Base-by-base conservation (phyloP, 1,140 invertebrate species). In the Globodera ellingtonae region DNA sequence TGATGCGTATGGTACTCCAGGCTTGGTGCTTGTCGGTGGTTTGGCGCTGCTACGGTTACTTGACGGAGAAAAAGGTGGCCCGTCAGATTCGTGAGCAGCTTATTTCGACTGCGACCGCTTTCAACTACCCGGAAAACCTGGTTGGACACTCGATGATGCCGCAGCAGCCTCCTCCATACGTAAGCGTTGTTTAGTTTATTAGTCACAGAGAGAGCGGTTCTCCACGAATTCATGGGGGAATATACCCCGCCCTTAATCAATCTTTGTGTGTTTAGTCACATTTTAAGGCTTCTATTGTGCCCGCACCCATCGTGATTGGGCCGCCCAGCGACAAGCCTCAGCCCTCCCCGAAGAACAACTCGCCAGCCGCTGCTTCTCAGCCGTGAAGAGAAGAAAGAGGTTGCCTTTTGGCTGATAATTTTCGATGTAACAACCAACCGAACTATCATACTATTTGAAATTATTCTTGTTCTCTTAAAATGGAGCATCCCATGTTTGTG, bases 41-140 rank as follows among this genome's bases (percentile, higher is more conserved):
- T 56, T 89, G 88, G 85, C 83, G 87, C 50, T 89, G 86, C 83
- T 89, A 89, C 71, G 83, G 81, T 48, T 89, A 81, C 75, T 80
- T 89, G 18, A 88, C 88, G 48, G 87, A 89, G 24, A 88, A 89
- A 80, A 89, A 89, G 80, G 84, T 89, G 18, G 87, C 87, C 24
- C 82, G 84, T 72, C 82, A 89, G 59, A 89, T 89, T 65, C 80
- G 81, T 48, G 85, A 89, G 72, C 88, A 89, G 59, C 84, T 89
- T 13, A 79, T 74, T 59, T 83, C 86, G 59, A 89, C 87, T 44
- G 81, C 86, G 8, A 79, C 80, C 44, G 88, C 87, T 10, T 89
- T 89, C 85, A 82, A 82, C 10, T 89, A 87, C 71, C 87, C 87
- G n/a, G 89, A 89, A 59, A 76, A 84, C 46, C 52, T 86, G 6